Base-by-base conservation (phyloP, 92 coral and sea anemone genomes). In the Phymanthus crucifer region DNA sequence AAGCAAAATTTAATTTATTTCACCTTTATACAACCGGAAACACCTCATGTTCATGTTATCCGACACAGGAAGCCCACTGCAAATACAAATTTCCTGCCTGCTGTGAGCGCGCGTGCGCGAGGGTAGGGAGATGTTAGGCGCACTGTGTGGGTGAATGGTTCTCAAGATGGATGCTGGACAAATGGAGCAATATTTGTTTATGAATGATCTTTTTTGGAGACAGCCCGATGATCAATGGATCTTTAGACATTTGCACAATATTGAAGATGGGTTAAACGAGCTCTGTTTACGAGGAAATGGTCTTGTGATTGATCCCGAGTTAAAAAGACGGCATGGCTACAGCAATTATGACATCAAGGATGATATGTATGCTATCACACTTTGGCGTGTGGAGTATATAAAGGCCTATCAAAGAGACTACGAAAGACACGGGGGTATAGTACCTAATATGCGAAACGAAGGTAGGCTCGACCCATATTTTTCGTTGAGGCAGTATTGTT, bases 191-290 rank as follows among this genome's bases (percentile, higher is more conserved):
- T n/a, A n/a, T n/a, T n/a, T n/a, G n/a, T n/a, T n/a, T n/a, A 21
- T 61, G 3, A 61, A 61, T 61, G 14, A 61, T 27, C 68, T 61
- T 27, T 21, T 61, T 61, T 61, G 68, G 68, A 27, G 32, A 1
- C 68, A 61, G 21, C 68, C 68, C n/a, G 21, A 26, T 61, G 68
- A 61, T 61, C 14, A 26, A 3, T 61, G 68, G 68, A 61, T 61
- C 0, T 61, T 61, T 0, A 61, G 21, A 7, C 68, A 61, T 61
- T 19, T 61, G 0, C 11, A 61, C 68, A 61, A 3, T 61, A 61
- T 61, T 61, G 4, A 61, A 10, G 68, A 61, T 26, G 26, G 1
- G 14, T 61, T 61, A 19, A 61, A 61, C 68, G 68, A 61, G 11
- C 2, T 61, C 11, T 19, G 14, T 61, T 21, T 2, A 61, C 68